Base-by-base conservation (phyloP, 2,113 vertebrate genomes). In the Fregata magnificens region DNA sequence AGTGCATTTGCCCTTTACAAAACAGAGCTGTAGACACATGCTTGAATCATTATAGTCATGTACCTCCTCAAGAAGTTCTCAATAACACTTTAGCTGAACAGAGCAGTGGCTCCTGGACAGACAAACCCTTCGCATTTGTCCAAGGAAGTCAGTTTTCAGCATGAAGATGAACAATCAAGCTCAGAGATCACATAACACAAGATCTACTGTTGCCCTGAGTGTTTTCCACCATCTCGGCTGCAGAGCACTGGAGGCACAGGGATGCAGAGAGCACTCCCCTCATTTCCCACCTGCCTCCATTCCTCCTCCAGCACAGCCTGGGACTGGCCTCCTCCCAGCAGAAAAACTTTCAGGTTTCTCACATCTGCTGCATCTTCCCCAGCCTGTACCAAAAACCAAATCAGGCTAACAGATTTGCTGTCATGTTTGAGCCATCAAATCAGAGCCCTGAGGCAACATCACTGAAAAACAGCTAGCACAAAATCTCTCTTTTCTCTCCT, bases 1-100 rank as follows among this genome's bases (percentile, higher is more conserved):
- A 97, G 93, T 28, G 65, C 47, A 79, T 70, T 92, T 84, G 70
- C 93, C 82, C 81, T 85, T 94, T 85, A 93, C 49, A 56, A 49
- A 97, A 61, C 34, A 86, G 80, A 91, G 83, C 72, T 86, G 38
- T 3, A 53, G 76, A 63, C 82, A 93, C 66, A 73, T 62, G 89
- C 53, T 89, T 50, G 82, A 93, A 85, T 83, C 90, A 93, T 90
- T 93, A 62, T 3, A 81, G 63, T 3, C 42, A 61, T 31, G 71
- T 8, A 82, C 32, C 38, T 86, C 18, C 69, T 32, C 89, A 70
- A 17, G 40, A 12, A 70, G 59, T 10, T 83, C 93, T 70, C 93
- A 88, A 0, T 7, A 87, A 38, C 36, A 16, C 17, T 77, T 61
- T 5, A 72, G 52, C 45, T 88, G 79, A 82, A 50, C 44, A 80